A percentile compares a stretch with the other conserved stretches of the same genome.
Evolutionary conservation across 2,113 vertebrate species (phyloP).

Genomic region (Boleophthalmus pectinirostris): DNA sequence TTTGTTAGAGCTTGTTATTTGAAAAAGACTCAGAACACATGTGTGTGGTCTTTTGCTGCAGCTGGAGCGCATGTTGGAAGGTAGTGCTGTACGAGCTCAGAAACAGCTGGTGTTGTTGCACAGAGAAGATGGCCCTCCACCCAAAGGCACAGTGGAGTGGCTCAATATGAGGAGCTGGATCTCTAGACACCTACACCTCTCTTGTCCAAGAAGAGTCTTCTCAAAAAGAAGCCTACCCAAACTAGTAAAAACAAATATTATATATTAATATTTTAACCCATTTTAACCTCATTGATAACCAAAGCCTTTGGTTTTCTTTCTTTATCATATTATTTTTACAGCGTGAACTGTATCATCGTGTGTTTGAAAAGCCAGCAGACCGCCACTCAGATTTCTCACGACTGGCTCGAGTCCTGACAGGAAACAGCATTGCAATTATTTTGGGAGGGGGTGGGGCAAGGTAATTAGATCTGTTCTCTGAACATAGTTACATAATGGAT

Average conservation of each 20-base stretch:
- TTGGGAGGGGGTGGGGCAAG: conserved; percentile 94
- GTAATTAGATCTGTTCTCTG: conserved; percentile 61
- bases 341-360: conserved; percentile 88
- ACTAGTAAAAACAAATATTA: conserved; percentile 76
- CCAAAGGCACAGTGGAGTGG: conserved; percentile 88
- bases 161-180: conserved; percentile 98
- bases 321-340: conserved; percentile 44
- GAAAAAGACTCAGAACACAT: conserved; percentile 5
- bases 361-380: conserved; percentile 87
- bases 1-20: background rate
- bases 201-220: conserved; percentile 91
- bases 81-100: conserved; percentile 89
- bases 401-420: conserved; percentile 88
- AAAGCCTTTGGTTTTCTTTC: background rate
- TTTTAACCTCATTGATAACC: background rate
- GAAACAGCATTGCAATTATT: conserved; percentile 90
- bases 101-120: conserved; percentile 92
- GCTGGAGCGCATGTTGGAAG: conserved; percentile 95
- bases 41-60: conserved; percentile 46
- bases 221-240: conserved; percentile 87
- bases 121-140: conserved; percentile 87
- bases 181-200: conserved; percentile 90
- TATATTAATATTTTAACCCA: background rate
- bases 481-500: background rate
- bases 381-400: conserved; percentile 93